Conservation (phyloP, 2,113 vertebrate genomes). For the Helogale parvula region DNA sequence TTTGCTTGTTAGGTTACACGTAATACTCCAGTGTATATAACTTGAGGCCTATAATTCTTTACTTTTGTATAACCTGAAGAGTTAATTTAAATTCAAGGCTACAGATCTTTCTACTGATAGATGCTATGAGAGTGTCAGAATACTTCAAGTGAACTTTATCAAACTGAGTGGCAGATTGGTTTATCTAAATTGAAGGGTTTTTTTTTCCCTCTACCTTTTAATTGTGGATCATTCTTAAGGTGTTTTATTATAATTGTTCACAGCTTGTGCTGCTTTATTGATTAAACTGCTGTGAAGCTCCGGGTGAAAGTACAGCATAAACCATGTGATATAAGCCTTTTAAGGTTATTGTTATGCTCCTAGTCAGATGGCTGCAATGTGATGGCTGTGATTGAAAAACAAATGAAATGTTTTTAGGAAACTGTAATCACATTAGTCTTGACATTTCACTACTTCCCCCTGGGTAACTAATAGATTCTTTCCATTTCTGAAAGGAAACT, state of each 20-base stretch:
- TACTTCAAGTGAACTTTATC: conserved; percentile 65
- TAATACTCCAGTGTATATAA: not conserved
- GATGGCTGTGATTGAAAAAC: conserved; percentile 69
- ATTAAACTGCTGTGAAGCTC: conserved; percentile 65
- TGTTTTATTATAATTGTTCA: conserved; percentile 71
- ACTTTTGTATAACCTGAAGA: not conserved
- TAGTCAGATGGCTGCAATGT: conserved; percentile 59
- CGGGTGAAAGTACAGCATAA: conserved; percentile 49
- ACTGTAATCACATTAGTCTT: conserved; percentile 64
- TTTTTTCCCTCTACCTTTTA: conserved; percentile 43
- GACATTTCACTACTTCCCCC: conserved; percentile 60
- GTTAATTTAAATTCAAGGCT: conserved; percentile 68
- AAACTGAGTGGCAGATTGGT: conserved; percentile 53
- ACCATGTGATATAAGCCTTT: conserved; percentile 46
- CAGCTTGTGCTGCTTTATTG: conserved; percentile 68
- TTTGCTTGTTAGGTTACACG: not conserved
- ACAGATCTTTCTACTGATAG: not conserved
- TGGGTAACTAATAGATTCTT: conserved; percentile 60
- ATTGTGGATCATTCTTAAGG: conserved; percentile 59
- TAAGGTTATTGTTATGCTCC: conserved; percentile 56
- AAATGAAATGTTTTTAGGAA: conserved; percentile 61
- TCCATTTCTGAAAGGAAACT: conserved; percentile 65
- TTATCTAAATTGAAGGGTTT: conserved; percentile 26
- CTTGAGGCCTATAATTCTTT: conserved; percentile 34
- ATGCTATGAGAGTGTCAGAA: conserved; percentile 46